phyloP scores from a whole-genome alignment of 2,113 vertebrate genomes.

The Halcyon malimbica region DNA sequence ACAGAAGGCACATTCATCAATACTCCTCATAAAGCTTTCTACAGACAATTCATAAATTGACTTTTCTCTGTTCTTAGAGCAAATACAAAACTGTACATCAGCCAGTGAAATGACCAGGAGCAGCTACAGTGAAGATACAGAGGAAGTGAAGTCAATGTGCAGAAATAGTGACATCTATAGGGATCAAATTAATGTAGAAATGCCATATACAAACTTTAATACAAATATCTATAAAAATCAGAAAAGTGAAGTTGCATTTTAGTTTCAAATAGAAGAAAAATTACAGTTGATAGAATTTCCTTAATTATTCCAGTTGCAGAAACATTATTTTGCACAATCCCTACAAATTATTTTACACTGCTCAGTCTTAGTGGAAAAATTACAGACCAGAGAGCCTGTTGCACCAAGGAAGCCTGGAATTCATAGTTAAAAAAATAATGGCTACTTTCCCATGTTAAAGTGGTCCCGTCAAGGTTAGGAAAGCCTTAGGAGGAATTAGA shows the following conservation, averaged over 20 bases:
- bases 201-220: slow-evolving; percentile 51
- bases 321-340: neutral
- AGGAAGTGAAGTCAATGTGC: neutral
- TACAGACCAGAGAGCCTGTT: neutral
- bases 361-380: neutral
- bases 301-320: slow-evolving; percentile 8
- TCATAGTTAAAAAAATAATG: slow-evolving; percentile 46
- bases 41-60: neutral
- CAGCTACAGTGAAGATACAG: neutral
- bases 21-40: slow-evolving; percentile 3
- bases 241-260: neutral
- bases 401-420: neutral
- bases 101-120: neutral
- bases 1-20: slow-evolving; percentile 62
- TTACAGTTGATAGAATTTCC: neutral
- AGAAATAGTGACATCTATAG: neutral
- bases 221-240: slow-evolving; percentile 35
- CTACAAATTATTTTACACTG: neutral
- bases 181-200: neutral
- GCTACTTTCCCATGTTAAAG: slow-evolving; percentile 40
- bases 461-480: neutral
- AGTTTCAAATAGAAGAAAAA: neutral
- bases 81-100: slow-evolving; percentile 4
- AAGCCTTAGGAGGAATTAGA: slow-evolving; percentile 82
- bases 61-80: neutral